Base-by-base conservation (phyloP, 1,140 invertebrate species). In the Nylanderia fulva region DNA sequence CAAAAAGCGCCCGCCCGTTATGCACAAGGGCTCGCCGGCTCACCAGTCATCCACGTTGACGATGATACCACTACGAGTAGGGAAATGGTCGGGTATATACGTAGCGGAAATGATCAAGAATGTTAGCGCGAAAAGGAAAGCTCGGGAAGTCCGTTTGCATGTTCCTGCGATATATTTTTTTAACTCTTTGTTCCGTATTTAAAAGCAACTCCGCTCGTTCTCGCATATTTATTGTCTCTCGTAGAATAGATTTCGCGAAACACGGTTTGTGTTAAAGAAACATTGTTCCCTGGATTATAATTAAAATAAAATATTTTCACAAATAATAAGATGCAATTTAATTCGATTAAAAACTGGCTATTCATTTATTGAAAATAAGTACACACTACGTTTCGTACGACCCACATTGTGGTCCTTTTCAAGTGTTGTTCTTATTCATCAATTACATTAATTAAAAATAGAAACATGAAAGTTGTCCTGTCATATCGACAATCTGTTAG, bases 1-100 rank as follows among this genome's bases (percentile, higher is more conserved):
- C 91, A 90, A 92, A 48, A 93, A 75, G 80, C 72, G 88, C 87
- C 87, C 77, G 85, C 39, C 69, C 85, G 84, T 91, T 92, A 90
- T 87, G 69, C 66, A 64, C 74, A 21, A 89, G 76, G 69, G 64
- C 54, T 33, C 39, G n/a, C 61, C 36, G 24, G 52, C 52, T 45
- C 52, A 72, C 5, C 66, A 45, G 64, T 29, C 18, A 11, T 71
- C 13, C 77, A 58, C 2, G 77, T 72, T 18, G 66, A 68, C 36
- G 33, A 39, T 71, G 24, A 27, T 24, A 69, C 24, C 36, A 2
- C 52, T 72, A 48, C 27, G 13, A 71, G 24, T 56, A 45, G 77
- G 36, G 18, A 71, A 69, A 58, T 36, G 13, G 18, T 18, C 18
- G 36, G 24, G 18, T 5, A 9, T n/a, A n/a, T n/a, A n/a, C 45